Conservation (phyloP, 2,888 invertebrate genomes). For the Agonopterix heracliana region DNA sequence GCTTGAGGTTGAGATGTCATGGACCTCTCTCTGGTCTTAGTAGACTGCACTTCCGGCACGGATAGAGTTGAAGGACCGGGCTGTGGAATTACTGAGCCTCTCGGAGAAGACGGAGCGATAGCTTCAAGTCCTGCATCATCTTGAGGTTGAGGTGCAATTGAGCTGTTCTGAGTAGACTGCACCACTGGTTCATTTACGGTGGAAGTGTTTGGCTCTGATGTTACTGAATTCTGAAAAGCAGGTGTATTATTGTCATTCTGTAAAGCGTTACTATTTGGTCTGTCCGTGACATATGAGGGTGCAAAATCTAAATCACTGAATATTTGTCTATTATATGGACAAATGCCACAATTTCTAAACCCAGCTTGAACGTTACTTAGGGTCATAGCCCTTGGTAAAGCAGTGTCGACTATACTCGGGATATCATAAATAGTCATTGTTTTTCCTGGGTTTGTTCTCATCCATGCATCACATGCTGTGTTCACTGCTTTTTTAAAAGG, state of each 20-base stretch:
- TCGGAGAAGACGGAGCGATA: too few relatives aligned
- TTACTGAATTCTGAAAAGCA: background rate
- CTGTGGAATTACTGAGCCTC: too few relatives aligned
- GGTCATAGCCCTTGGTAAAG: constrained; percentile 18
- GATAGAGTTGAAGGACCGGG: too few relatives aligned
- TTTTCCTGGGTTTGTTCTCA: constrained; percentile 13
- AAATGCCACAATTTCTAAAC: constrained; percentile 21
- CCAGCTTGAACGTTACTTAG: constrained; percentile 16
- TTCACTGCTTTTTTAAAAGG: constrained; percentile 18
- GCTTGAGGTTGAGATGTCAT: too few relatives aligned
- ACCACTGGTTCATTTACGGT: background rate
- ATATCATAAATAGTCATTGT: constrained; percentile 18
- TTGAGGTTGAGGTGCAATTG: too few relatives aligned
- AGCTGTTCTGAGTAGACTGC: background rate
- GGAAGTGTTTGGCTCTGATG: background rate
- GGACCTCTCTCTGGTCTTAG: too few relatives aligned
- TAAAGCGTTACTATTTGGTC: background rate
- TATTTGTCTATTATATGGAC: constrained; percentile 18
- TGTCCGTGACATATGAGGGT: constrained; percentile 17
- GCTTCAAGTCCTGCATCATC: too few relatives aligned
- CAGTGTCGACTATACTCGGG: constrained; percentile 14
- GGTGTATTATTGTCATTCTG: too few relatives aligned
- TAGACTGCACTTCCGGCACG: too few relatives aligned
- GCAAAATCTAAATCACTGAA: constrained; percentile 19
- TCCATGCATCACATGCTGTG: constrained; percentile 8